phyloP scores from a whole-genome alignment of 2,797 vertebrate species.

The Pipistrellus nathusii region DNA sequence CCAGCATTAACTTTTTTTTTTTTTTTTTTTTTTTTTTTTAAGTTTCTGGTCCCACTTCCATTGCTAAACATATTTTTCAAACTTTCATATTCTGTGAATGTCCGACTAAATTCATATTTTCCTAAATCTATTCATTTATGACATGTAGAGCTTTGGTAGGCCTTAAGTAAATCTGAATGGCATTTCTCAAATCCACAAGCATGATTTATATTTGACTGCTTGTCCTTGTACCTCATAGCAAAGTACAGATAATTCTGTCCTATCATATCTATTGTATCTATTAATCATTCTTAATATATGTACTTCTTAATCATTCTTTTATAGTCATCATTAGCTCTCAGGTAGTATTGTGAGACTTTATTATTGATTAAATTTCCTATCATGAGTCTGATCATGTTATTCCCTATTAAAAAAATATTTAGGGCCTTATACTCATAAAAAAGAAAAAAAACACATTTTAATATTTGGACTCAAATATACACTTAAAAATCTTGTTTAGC shows the following conservation, averaged over 20 bases:
- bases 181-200: constrained; percentile 5
- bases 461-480: background rate
- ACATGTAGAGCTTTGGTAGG: background rate
- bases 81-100: background rate
- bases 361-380: background rate
- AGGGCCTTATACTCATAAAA: background rate
- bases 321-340: background rate
- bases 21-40: background rate
- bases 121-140: background rate
- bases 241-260: background rate
- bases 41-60: background rate
- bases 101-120: constrained; percentile 5
- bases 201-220: background rate
- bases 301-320: background rate
- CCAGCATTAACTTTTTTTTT: background rate
- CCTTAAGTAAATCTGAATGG: background rate
- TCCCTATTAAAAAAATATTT: constrained; percentile 15
- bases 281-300: background rate
- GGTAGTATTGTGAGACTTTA: background rate
- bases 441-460: background rate
- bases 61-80: constrained; percentile 26
- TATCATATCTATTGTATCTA: background rate
- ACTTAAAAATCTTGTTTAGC: background rate
- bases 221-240: background rate
- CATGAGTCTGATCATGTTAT: background rate